Evolutionary conservation across 2,797 vertebrate genomes (phyloP).

Genomic region (Pristis pectinata): DNA sequence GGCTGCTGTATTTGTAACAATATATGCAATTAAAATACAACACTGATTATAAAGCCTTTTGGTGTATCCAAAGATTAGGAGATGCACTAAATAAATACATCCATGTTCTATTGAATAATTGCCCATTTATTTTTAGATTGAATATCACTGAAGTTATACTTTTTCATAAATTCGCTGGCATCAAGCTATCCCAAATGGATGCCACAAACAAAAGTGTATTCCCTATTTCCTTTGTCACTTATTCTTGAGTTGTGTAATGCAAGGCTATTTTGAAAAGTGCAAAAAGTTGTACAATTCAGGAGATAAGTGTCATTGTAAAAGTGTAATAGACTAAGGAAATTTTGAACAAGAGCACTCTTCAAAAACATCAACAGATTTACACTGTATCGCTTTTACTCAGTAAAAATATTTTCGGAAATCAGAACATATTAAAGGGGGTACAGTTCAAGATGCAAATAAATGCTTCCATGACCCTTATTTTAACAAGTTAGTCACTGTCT

Average conservation of each 20-base stretch:
- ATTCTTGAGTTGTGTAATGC: neutral
- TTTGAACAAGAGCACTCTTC: neutral
- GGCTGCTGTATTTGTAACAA: too few relatives aligned
- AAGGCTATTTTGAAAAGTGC: neutral
- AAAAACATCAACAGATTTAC: neutral
- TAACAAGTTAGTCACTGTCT: constrained; percentile 3
- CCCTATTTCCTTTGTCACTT: neutral
- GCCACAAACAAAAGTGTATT: neutral
- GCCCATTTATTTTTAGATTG: neutral
- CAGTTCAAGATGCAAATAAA: neutral
- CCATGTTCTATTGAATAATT: neutral
- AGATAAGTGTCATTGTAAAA: neutral
- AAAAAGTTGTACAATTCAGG: neutral
- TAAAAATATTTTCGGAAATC: neutral
- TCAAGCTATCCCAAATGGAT: neutral
- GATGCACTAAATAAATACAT: too few relatives aligned
- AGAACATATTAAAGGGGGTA: neutral
- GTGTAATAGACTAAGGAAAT: neutral
- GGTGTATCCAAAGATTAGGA: too few relatives aligned
- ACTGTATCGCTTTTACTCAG: neutral
- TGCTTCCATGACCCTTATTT: neutral
- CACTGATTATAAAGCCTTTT: too few relatives aligned
- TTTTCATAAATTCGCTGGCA: neutral
- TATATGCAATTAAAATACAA: too few relatives aligned
- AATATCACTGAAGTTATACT: neutral